Evolutionary conservation across 1,140 invertebrate genomes (phyloP), one percentile per base, ranked within the genome.

Genomic region (Steinernema feltiae): DNA sequence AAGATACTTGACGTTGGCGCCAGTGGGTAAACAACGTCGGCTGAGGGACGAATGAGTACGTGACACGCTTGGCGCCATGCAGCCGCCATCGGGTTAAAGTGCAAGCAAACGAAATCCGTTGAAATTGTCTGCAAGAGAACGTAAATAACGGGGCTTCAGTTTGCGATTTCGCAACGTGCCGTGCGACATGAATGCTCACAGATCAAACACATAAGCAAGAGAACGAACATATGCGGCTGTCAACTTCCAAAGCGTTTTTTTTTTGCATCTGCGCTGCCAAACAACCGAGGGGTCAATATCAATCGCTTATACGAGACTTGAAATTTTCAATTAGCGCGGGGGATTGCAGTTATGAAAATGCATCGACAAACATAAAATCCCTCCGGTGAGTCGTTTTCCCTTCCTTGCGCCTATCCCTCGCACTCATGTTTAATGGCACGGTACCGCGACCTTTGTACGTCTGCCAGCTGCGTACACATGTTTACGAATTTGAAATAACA

Each of bases 1-100:
- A 63, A 63, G 53, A 63, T 63, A 27, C 53, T 63, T 27, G 53
- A 21, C 53, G 24, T 27, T 63, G 53, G 53, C 53, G 53, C 53
- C 53, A 63, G 53, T 63, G 2, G 53, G 53, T 21, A 63, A 63
- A 63, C 53, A 63, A 15, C 53, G 24, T 15, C 24, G 24, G 24
- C 53, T 27, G 24, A 12, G 53, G 53, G 53, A 27, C 12, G 12
- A 27, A 15, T n/a, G 53, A 63, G 53, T 63, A 63, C 53, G 53
- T 63, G 53, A 63, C 53, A 15, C 24, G 53, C 15, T 63, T 63
- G 53, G 53, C 53, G 53, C 53, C 53, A 41, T 63, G 7, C 53
- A 3, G 15, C 24, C 24, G 53, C 24, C 53, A 27, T 21, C 2
- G 24, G 12, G 53, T 18, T 63, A 63, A 27, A 63, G 7, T 12